Percentiles rank a stretch among this genome's conserved stretches.
These are phyloP conservation scores for Canis aureus DNA, from an alignment of 2,113 vertebrate species.

Conservation along the genomic window DNA sequence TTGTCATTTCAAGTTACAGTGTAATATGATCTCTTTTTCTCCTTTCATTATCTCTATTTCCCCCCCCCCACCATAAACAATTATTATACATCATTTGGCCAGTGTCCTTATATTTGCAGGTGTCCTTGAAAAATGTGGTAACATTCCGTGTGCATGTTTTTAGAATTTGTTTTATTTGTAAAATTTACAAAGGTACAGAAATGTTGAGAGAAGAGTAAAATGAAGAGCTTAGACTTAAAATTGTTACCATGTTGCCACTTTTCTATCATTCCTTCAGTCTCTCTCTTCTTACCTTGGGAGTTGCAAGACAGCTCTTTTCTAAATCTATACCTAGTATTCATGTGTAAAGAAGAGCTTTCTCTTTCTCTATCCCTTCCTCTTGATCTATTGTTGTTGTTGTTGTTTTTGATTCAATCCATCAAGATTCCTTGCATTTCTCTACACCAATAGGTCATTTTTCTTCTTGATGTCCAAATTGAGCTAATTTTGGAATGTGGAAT, in stretches of 20 bases:
- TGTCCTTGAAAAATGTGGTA: background rate
- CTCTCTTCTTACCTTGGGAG: background rate
- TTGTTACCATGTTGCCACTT: background rate
- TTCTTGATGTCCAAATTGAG: background rate
- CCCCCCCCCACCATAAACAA: background rate
- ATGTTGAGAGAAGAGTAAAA: background rate
- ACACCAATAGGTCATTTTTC: background rate
- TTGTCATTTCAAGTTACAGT: constrained; percentile 42
- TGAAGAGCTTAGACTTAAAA: background rate
- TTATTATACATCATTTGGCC: background rate
- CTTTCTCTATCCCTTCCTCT: background rate
- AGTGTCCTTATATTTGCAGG: background rate
- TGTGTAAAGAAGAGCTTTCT: background rate
- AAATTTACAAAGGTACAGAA: background rate
- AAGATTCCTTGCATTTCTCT: background rate
- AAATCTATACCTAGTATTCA: background rate
- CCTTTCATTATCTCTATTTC: background rate
- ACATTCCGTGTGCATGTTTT: background rate
- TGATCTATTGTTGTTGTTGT: background rate
- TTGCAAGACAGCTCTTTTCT: background rate
- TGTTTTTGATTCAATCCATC: background rate
- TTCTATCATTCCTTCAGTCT: background rate
- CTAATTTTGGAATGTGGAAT: background rate
- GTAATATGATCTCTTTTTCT: background rate
- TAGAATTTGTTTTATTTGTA: background rate